Percentiles rank a stretch among this genome's conserved stretches.
Conservation (phyloP, 2,888 invertebrate species). For the Drosophila nigricruria region DNA sequence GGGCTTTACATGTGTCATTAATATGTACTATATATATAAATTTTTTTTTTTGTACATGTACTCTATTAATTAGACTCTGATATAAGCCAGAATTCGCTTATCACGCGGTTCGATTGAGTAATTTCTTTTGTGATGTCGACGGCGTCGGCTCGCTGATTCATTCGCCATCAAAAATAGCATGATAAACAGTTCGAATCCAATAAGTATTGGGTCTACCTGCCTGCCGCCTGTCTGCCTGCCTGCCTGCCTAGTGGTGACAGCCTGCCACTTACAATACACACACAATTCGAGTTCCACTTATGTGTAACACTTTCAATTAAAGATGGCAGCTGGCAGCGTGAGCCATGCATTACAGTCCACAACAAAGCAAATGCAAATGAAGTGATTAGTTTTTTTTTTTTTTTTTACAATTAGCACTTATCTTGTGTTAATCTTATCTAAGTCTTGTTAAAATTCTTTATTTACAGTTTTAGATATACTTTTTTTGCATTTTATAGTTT, state of each 20-base stretch:
- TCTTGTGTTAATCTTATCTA: background rate
- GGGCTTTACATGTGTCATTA: background rate
- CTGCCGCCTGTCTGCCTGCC: background rate
- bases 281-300: background rate
- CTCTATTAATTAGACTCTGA: conserved; percentile 29
- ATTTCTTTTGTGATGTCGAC: conserved; percentile 32
- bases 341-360: background rate
- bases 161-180: background rate
- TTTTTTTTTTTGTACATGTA: conserved; percentile 7
- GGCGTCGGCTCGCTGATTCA: conserved; percentile 42
- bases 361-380: background rate
- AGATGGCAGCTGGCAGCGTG: background rate
- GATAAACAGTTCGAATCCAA: conserved; percentile 17
- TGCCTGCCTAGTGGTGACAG: too few relatives aligned
- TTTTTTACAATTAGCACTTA: background rate
- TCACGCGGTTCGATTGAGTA: conserved; percentile 72
- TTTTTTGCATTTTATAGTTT: background rate
- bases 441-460: background rate
- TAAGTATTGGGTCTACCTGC: background rate
- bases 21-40: background rate
- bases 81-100: conserved; percentile 47
- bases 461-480: too few relatives aligned
- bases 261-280: background rate
- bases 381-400: background rate
- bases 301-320: background rate